These are phyloP conservation scores for Butorides virescens DNA, from an alignment of 2,113 vertebrate genomes.

Conservation along the genomic window DNA sequence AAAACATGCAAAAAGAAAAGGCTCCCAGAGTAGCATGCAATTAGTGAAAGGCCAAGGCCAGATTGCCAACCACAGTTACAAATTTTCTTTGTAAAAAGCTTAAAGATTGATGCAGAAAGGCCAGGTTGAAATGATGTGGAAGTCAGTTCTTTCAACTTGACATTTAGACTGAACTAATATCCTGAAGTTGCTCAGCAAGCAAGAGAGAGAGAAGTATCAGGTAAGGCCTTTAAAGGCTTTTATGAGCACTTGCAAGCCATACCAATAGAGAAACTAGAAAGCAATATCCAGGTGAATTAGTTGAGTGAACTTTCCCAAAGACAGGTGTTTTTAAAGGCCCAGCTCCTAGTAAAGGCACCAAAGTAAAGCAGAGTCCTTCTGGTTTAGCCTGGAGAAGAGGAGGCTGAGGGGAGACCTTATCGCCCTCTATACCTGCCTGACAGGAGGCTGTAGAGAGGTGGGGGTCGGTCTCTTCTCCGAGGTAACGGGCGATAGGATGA, in stretches of 20 bases:
- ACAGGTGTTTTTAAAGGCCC: background rate
- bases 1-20: background rate
- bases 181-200: background rate
- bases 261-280: background rate
- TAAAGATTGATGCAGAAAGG: background rate
- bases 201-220: background rate
- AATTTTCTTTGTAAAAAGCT: background rate
- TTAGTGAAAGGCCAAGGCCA: slow-evolving; percentile 12
- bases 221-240: background rate
- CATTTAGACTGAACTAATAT: slow-evolving; percentile 20
- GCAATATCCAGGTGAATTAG: background rate
- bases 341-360: background rate
- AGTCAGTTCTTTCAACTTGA: slow-evolving; percentile 15
- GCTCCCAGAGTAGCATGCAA: background rate
- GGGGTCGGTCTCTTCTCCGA: too few species aligned
- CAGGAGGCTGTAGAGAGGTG: too few species aligned
- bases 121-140: background rate
- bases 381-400: too few species aligned
- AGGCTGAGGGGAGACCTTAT: too few species aligned
- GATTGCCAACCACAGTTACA: background rate
- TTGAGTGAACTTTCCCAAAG: background rate
- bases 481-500: too few species aligned
- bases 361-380: background rate
- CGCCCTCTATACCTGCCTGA: too few species aligned
- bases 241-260: background rate